Conservation (phyloP, 2,797 vertebrate genomes). For the Anolis apletophallus region DNA sequence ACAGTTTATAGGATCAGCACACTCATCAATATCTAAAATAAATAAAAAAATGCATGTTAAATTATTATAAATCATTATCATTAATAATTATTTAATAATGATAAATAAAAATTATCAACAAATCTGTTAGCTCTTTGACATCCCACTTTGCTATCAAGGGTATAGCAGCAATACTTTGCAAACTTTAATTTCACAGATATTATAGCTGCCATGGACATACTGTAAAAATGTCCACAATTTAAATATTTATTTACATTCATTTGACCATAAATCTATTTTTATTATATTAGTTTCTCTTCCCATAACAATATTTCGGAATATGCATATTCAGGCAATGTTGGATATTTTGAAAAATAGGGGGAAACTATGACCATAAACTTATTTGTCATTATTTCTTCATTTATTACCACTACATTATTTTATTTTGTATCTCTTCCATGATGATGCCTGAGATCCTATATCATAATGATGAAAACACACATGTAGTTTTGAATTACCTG, state of each 20-base stretch:
- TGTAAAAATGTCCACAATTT: neutral
- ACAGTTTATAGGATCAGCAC: constrained; percentile 85
- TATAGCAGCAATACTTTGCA: neutral
- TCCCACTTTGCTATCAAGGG: neutral
- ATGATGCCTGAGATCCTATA: neutral
- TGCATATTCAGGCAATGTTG: neutral
- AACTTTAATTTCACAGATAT: neutral
- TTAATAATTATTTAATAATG: neutral
- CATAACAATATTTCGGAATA: neutral
- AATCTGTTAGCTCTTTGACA: neutral
- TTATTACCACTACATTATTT: neutral
- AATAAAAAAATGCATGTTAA: constrained; percentile 12
- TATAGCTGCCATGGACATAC: neutral
- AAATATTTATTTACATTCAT: neutral
- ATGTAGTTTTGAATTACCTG: too few species aligned
- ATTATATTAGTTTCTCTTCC: too few species aligned
- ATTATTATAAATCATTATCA: neutral
- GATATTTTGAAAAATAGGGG: neutral
- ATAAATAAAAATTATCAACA: neutral
- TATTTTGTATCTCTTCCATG: neutral
- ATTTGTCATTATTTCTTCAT: neutral
- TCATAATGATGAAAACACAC: too few species aligned
- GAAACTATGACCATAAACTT: neutral
- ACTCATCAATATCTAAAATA: constrained; percentile 84
- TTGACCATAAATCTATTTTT: neutral